These are phyloP conservation scores for Oryctolagus cuniculus DNA, from an alignment of 2,113 vertebrate genomes.

Conservation along the genomic window DNA sequence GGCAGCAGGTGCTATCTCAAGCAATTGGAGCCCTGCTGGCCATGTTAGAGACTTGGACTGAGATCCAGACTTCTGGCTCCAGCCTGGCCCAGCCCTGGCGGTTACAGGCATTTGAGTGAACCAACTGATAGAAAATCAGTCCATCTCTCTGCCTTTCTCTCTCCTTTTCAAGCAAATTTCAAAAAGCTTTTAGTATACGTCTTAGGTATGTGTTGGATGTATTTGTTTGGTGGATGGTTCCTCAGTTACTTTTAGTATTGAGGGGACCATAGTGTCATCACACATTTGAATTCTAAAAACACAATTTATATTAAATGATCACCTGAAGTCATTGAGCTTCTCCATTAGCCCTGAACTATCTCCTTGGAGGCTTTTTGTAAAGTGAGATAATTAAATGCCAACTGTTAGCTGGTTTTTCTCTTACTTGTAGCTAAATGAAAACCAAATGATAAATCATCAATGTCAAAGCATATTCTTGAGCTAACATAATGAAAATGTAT, in stretches of 20 bases:
- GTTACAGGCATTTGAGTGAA: too few relatives aligned
- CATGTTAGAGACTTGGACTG: too few relatives aligned
- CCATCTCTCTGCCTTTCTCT: too few relatives aligned
- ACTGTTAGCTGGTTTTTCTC: neutral
- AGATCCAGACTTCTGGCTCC: too few relatives aligned
- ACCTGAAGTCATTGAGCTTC: neutral
- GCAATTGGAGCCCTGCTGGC: too few relatives aligned
- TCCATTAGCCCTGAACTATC: neutral
- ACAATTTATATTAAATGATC: constrained; percentile 1
- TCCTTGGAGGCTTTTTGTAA: neutral
- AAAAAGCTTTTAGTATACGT: too few relatives aligned
- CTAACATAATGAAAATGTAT: neutral
- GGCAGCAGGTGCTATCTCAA: too few relatives aligned
- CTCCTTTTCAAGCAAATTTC: too few relatives aligned
- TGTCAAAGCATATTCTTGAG: neutral
- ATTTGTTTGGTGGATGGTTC: neutral
- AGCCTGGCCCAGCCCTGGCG: too few relatives aligned
- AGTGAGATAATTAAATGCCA: neutral
- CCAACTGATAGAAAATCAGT: too few relatives aligned
- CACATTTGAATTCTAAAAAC: neutral
- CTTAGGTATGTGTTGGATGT: neutral
- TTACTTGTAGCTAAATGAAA: neutral
- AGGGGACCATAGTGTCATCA: neutral
- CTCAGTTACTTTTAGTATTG: neutral
- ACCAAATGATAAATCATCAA: neutral